Evolutionary conservation across 2,797 vertebrate species (phyloP), one percentile per base, ranked within the genome.

Genomic region (Nasua narica): DNA sequence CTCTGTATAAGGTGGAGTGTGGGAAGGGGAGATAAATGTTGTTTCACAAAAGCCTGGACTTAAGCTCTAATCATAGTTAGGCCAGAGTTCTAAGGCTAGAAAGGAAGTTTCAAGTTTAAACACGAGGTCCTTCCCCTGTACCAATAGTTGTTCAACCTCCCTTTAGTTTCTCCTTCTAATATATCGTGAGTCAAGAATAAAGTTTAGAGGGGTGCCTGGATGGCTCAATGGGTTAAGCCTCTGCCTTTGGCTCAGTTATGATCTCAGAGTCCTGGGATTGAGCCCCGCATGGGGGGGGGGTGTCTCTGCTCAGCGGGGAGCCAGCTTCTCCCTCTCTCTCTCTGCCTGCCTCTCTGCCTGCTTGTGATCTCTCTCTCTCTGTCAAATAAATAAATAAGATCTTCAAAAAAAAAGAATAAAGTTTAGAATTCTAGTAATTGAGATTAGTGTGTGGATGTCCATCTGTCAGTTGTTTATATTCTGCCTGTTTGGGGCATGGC

Each of bases 61-160:
- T 96, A 83, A 67, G 32, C 25, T 83, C 1, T 62, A 29, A 62
- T 74, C 37, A 69, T 91, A 37, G 54, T 90, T 91, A 87, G 43
- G 52, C 15, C 65, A 94, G 12, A 40, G 62, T 91, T 96, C 82
- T 88, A 56, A 97, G 74, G 29, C 43, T 94, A 79, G 56, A 58
- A 94, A 87, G 46, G 67, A 92, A 94, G 43, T 87, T 85, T 90
- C 43, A 70, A 1, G 16, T 90, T 96, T 96, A 76, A 96, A 70
- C 14, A 46, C 40, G 77, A 94, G 46, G 12, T 29, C 15, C 15
- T 95, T 97, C 58, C 27, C 35, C 6, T n/a, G 50, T 78, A 86
- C 52, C 12, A 52, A 4, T 96, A 67, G 60, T 56, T 93, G 25
- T 46, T 77, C 29, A 79, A 74, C 40, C 27, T 81, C 70, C n/a